Evolutionary conservation across 2,113 vertebrate species (phyloP).

Genomic region (Calyptommatus sinebrachiatus): DNA sequence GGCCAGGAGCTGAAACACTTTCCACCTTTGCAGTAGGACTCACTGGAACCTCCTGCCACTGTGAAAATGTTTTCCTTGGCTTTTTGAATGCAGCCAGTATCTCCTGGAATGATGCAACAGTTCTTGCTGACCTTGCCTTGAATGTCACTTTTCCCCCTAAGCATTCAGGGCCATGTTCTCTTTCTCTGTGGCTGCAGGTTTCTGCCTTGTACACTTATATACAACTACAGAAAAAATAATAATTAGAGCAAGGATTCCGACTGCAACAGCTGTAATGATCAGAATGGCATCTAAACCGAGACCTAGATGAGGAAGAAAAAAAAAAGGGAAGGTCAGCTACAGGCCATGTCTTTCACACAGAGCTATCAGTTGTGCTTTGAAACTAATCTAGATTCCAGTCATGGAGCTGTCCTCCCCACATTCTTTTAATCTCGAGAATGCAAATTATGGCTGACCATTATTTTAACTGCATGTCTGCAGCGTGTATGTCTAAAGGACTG

Average conservation of each 20-base stretch:
- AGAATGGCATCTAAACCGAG: constrained; percentile 73
- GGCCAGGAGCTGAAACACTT: too few species aligned
- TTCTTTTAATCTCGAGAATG: neutral
- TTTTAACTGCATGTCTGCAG: neutral
- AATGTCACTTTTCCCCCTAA: neutral
- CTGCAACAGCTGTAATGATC: constrained; percentile 60
- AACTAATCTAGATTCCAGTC: neutral
- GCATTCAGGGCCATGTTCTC: constrained; percentile 64
- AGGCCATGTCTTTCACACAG: neutral
- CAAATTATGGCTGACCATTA: neutral
- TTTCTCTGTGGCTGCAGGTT: constrained; percentile 35
- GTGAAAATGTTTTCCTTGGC: too few species aligned
- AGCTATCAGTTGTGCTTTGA: neutral
- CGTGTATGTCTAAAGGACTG: neutral
- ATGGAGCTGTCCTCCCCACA: neutral
- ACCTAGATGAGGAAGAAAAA: constrained; percentile 53
- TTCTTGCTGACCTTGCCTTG: constrained; percentile 37
- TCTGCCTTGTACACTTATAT: constrained; percentile 69
- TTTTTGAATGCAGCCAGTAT: neutral
- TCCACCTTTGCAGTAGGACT: too few species aligned
- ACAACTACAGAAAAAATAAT: constrained; percentile 67
- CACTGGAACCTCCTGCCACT: too few species aligned
- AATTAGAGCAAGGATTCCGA: constrained; percentile 63
- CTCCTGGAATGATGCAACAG: constrained; percentile 15
- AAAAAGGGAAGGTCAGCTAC: neutral